phyloP scores from a whole-genome alignment of 92 coral and sea anemone species.

The Paragorgia papillata region DNA sequence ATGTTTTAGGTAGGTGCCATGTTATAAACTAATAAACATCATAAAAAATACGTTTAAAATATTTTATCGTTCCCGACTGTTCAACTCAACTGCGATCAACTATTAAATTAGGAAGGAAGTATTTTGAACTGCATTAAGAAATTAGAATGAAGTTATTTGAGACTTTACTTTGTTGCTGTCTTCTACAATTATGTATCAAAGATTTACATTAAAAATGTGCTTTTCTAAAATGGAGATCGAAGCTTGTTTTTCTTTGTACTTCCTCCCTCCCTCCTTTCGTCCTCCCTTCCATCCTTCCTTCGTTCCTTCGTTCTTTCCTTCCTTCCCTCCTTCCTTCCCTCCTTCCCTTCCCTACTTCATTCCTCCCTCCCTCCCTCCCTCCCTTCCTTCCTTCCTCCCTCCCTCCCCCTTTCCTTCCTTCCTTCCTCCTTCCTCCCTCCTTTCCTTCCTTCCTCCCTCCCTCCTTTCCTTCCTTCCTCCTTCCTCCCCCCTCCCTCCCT shows the following conservation, averaged over 20 bases:
- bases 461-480: background rate
- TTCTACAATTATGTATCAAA: too few relatives aligned
- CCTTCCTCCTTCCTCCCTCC: background rate
- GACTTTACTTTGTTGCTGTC: too few relatives aligned
- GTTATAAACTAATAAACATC: too few relatives aligned
- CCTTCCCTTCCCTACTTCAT: background rate
- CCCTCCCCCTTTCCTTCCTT: background rate
- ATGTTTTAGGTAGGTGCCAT: background rate
- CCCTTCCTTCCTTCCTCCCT: background rate
- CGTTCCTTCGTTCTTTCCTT: background rate
- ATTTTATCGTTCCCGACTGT: too few relatives aligned
- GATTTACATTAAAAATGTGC: too few relatives aligned
- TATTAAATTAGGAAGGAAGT: too few relatives aligned
- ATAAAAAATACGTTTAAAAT: too few relatives aligned
- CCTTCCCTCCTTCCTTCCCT: constrained; percentile 26
- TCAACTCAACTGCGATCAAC: too few relatives aligned
- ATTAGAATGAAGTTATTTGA: background rate
- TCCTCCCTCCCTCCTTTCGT: background rate
- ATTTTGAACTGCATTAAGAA: background rate
- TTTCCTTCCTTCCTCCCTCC: background rate
- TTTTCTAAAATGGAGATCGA: too few relatives aligned
- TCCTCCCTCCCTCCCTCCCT: background rate
- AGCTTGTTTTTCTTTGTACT: background rate
- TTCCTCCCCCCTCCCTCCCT: background rate
- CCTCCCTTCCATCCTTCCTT: constrained; percentile 1